These are phyloP conservation scores for Drosophila parthenogenetica DNA, from an alignment of 2,888 invertebrate species.

Conservation along the genomic window DNA sequence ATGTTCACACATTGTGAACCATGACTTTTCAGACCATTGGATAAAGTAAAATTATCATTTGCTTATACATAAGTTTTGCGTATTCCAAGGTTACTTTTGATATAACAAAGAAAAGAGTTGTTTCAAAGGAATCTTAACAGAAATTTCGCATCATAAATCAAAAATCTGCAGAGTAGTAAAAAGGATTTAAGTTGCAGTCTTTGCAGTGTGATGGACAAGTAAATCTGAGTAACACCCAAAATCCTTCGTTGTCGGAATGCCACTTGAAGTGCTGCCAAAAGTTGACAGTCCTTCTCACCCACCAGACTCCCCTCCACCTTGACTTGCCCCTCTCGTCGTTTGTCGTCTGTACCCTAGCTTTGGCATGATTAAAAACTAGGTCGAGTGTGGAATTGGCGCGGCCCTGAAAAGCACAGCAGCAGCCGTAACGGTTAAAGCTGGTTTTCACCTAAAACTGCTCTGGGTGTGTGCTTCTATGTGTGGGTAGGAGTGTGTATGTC, in stretches of 20 bases:
- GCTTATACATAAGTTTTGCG: too few species aligned
- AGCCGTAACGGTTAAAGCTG: conserved; percentile 2
- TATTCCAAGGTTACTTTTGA: too few species aligned
- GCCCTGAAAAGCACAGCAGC: conserved; percentile 34
- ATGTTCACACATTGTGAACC: too few species aligned
- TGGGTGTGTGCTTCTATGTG: background rate
- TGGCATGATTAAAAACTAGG: conserved; percentile 60
- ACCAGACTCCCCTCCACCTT: too few species aligned
- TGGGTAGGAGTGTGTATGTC: conserved; percentile 13
- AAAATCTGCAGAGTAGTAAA: background rate
- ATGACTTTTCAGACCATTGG: too few species aligned
- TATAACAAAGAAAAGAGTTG: too few species aligned
- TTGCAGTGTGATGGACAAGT: conserved; percentile 6
- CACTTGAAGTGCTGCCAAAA: conserved; percentile 12
- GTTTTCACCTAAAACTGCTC: conserved; percentile 12
- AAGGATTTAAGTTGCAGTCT: background rate
- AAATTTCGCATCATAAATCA: background rate
- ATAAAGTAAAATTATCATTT: too few species aligned
- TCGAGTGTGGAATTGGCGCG: conserved; percentile 50
- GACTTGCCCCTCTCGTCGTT: background rate
- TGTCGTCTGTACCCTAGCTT: conserved; percentile 27
- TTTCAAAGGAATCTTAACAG: too few species aligned
- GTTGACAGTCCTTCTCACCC: background rate
- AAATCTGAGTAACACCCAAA: conserved; percentile 10
- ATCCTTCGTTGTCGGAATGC: conserved; percentile 13